Base-by-base conservation (phyloP, 2,113 vertebrate species). In the Calyptommatus sinebrachiatus region DNA sequence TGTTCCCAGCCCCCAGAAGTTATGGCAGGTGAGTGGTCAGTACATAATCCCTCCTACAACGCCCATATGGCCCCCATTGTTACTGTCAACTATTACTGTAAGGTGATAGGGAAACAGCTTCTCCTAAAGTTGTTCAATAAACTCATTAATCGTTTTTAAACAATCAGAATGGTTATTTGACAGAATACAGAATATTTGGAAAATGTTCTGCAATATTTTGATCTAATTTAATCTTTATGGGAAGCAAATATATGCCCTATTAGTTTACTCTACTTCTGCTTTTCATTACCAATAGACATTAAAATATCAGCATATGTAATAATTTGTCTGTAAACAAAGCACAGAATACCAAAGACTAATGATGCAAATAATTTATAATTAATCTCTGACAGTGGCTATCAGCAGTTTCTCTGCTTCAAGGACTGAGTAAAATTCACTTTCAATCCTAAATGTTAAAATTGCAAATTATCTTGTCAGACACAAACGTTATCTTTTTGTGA, bases 341-440 rank as follows among this genome's bases (percentile, higher is more conserved):
- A 60, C 2, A 7, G 46, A 67, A 3, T 68, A 24, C 26, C 78
- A 62, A 68, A 85, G 0, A 67, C 26, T 50, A 60, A 85, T 41
- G 24, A 76, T 50, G 70, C 22, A 78, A 66, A 73, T 72, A 45
- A 68, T 29, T 31, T 4, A 24, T 74, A 2, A 69, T 12, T 70
- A n/a, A 72, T 84, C 53, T 48, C 22, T 74, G 29, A 7, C 31
- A 26, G 68, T 41, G n/a, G 18, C 21, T 45, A 79, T 0, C 0
- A 73, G 48, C 4, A 84, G 60, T 24, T 57, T 89, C 79, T 79
- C 45, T 83, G 70, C 24, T 53, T 57, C 10, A 12, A 12, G 28
- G 61, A 24, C 71, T 75, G 1, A 22, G 35, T 63, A 70, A 24
- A 21, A 66, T 26, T 3, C 8, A 12, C 68, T 63, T 75, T 77